These are phyloP conservation scores for Saguinus imperator DNA, from an alignment of 2,113 vertebrate species.

Conservation along the genomic window DNA sequence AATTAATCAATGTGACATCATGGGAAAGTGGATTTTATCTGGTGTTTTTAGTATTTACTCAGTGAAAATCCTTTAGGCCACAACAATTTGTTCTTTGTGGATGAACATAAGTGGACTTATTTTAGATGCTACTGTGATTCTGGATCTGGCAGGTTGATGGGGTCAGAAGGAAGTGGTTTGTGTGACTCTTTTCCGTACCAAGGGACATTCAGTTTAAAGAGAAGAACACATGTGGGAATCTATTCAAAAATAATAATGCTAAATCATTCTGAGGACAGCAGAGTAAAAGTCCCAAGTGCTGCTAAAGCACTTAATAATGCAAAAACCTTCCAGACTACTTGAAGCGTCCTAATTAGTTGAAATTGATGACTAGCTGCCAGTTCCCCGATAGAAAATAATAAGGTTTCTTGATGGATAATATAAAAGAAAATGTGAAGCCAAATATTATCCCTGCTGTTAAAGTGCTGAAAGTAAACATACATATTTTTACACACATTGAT, in stretches of 20 bases:
- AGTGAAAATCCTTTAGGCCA: neutral
- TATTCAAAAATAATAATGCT: neutral
- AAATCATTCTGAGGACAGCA: neutral
- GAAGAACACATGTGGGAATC: neutral
- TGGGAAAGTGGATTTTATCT: neutral
- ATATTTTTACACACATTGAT: neutral
- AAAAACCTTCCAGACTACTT: slow-evolving; percentile 30
- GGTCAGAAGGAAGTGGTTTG: neutral
- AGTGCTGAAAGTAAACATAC: neutral
- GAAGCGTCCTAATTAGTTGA: slow-evolving; percentile 23
- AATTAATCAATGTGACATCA: neutral
- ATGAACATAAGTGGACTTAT: neutral
- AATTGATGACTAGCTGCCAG: neutral
- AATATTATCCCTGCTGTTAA: neutral
- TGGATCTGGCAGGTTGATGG: neutral
- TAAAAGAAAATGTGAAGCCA: neutral
- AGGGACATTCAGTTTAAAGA: neutral
- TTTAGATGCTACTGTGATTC: neutral
- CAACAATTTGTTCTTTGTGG: neutral
- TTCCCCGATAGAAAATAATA: slow-evolving; percentile 36
- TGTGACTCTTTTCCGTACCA: neutral
- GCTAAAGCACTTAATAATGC: slow-evolving; percentile 19
- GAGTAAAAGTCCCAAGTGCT: neutral
- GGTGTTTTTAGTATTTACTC: neutral
- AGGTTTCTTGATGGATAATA: neutral